Evolutionary conservation across 1,140 invertebrate genomes (phyloP).

Genomic region (Drosophila elegans): DNA sequence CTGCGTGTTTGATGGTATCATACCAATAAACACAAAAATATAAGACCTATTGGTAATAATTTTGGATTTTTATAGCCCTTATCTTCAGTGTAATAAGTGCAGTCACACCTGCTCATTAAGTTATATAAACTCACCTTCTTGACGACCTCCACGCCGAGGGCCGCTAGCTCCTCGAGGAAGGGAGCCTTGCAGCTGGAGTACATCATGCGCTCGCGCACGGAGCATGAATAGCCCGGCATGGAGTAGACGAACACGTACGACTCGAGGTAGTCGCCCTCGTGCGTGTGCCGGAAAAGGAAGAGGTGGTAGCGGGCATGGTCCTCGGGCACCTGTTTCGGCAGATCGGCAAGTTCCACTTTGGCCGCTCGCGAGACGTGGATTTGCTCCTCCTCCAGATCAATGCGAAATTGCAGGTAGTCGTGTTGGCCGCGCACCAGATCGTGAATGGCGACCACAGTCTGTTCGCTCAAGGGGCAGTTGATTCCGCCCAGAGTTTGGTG

Average conservation of each 20-base stretch:
- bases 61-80: neutral
- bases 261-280: constrained; percentile 95
- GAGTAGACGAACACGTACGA: constrained; percentile 98
- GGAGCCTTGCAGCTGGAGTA: constrained; percentile 98
- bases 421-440: constrained; percentile 88
- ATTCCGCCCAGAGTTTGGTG: constrained; percentile 97
- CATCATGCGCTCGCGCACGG: constrained; percentile 98
- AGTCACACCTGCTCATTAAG: neutral
- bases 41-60: neutral
- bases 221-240: constrained; percentile 97
- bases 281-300: constrained; percentile 95
- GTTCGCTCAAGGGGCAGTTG: constrained; percentile 95
- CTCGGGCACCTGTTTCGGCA: constrained; percentile 91
- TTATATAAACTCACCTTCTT: constrained; percentile 92
- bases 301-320: constrained; percentile 96
- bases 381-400: constrained; percentile 86
- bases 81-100: constrained; percentile 13
- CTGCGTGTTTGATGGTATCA: neutral
- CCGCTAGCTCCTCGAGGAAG: constrained; percentile 92
- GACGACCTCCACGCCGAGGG: constrained; percentile 89
- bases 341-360: constrained; percentile 87
- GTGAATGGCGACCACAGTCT: constrained; percentile 90
- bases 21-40: neutral
- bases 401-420: constrained; percentile 92
- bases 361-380: constrained; percentile 87